phyloP scores from a whole-genome alignment of 2,797 vertebrate species.

The Neosilurus hyrtlii region DNA sequence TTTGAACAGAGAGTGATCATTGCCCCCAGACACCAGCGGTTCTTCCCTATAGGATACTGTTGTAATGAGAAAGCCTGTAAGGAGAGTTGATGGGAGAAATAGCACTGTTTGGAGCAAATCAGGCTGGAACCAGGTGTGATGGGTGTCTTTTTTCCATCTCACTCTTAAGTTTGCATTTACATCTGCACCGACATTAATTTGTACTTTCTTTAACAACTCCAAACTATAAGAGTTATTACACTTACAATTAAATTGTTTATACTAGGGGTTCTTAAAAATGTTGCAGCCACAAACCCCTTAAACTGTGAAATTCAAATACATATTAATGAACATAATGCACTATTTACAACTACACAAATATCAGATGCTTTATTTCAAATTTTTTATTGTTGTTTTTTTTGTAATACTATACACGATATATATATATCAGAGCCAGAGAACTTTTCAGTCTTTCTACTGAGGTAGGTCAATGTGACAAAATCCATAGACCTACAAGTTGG shows the following conservation, averaged over 20 bases:
- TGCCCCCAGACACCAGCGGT: conserved; percentile 51
- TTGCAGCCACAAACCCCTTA: neutral
- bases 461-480: neutral
- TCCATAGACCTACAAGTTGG: neutral
- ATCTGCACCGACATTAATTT: conserved; percentile 22
- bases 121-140: conserved; percentile 46
- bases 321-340: neutral
- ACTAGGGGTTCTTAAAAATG: neutral
- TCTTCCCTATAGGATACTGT: conserved; percentile 54
- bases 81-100: conserved; percentile 53
- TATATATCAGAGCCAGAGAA: too few relatives aligned
- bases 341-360: neutral
- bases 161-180: conserved; percentile 16
- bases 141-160: conserved; percentile 31
- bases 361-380: neutral
- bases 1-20: conserved; percentile 54
- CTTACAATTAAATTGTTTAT: neutral
- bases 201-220: neutral
- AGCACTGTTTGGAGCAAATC: conserved; percentile 45
- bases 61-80: conserved; percentile 56
- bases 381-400: too few relatives aligned
- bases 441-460: too few relatives aligned
- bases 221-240: neutral
- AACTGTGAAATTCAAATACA: neutral
- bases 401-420: too few relatives aligned